A percentile compares a stretch with the other conserved stretches of the same genome.
phyloP scores from a whole-genome alignment of 2,113 vertebrate genomes.

The Craseonycteris thonglongyai region DNA sequence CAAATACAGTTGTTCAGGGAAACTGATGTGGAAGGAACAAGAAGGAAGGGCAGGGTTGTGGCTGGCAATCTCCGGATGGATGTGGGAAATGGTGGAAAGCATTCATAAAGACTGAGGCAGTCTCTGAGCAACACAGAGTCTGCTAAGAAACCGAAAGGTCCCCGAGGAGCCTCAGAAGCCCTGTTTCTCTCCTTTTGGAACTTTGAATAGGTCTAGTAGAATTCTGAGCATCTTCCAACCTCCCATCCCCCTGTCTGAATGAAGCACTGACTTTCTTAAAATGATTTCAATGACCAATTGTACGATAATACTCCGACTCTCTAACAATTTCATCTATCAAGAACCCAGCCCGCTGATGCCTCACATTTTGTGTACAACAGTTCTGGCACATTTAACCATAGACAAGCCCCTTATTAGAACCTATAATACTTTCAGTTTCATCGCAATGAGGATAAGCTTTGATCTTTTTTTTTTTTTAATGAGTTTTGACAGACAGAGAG shows the following conservation, averaged over 20 bases:
- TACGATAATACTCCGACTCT: neutral
- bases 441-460: neutral
- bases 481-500: too few species aligned
- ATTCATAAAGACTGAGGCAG: neutral
- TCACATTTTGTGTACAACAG: neutral
- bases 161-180: neutral
- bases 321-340: neutral
- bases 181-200: neutral
- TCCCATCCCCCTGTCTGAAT: neutral
- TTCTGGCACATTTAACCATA: neutral
- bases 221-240: neutral
- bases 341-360: neutral
- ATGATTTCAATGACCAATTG: neutral
- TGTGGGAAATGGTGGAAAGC: neutral
- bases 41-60: neutral
- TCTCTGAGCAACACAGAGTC: neutral
- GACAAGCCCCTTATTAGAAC: neutral
- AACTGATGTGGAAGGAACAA: neutral
- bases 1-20: neutral
- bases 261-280: neutral
- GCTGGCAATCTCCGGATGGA: neutral
- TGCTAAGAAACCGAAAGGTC: neutral
- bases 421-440: neutral
- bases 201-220: neutral
- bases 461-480: too few species aligned